Base-by-base conservation (phyloP, 2,797 vertebrate genomes). In the Platyrinchus mystaceus region DNA sequence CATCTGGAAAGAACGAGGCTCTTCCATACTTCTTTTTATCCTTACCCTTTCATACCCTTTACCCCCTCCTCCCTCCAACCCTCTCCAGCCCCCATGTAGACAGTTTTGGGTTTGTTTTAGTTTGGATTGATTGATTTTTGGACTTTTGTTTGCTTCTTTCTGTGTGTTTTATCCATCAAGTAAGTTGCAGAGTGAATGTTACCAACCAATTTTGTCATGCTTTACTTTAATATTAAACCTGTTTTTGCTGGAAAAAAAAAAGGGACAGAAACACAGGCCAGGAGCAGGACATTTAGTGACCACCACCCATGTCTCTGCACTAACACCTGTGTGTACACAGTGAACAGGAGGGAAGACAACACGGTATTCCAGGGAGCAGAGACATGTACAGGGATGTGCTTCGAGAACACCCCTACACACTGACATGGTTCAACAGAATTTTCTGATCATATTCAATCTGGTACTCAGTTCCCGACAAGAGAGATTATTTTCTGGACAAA, bases 111-210 rank as follows among this genome's bases (percentile, higher is more conserved):
- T n/a, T 44, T 63, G 15, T n/a, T 63, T n/a, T 44, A 44, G 30
- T 32, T 43, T 43, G 21, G 20, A 24, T 12, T 63, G 26, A 60
- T 30, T 22, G 18, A 37, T 32, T 59, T 59, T 47, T 21, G 13
- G 26, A 32, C 26, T 62, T 68, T 32, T 27, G 28, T 53, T 53
- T 53, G 26, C 18, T 47, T 74, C 47, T 47, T 11, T 46, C 30
- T 47, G 26, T 47, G 5, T 32, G 18, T 20, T 60, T 68, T 46
- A 41, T 10, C 22, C 13, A 46, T 24, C 12, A 34, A 23, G 18
- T 8, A 34, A 39, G 10, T 18, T 21, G 11, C 36, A 53, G 8
- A 36, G 5, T 0, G 1, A 46, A 32, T 12, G 4, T 23, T 60
- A 14, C 21, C 18, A 36, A 32, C 2, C 2, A 2, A 2, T 14